Conservation (phyloP, 2,888 invertebrate species). For the Neuroscelio doddi region DNA sequence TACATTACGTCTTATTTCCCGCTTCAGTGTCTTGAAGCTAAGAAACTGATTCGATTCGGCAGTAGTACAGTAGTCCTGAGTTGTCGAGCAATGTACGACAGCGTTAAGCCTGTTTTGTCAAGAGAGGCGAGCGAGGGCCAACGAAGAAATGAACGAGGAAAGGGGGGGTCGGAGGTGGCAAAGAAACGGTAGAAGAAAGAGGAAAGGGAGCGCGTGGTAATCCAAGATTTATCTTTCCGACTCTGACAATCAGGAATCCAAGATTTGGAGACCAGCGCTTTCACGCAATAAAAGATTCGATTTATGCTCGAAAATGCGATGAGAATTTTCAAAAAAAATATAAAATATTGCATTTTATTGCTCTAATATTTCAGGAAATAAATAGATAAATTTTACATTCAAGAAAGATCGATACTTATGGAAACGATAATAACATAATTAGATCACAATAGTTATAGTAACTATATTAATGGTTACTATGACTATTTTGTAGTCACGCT, state of each 20-base stretch:
- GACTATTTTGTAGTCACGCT: no score
- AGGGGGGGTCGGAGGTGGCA: constrained; percentile 33
- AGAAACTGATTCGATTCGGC: constrained; percentile 31
- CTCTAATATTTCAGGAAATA: no score
- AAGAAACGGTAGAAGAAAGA: constrained; percentile 38
- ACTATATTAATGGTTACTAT: no score
- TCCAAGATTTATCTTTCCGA: constrained; percentile 69
- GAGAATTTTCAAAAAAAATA: no score
- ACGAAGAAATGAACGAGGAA: constrained; percentile 30
- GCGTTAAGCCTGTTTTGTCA: constrained; percentile 59
- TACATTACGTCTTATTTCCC: not conserved
- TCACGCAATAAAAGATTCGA: not conserved
- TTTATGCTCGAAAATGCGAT: not conserved
- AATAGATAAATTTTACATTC: no score
- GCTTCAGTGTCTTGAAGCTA: constrained; percentile 3
- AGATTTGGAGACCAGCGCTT: constrained; percentile 16
- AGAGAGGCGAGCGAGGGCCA: constrained; percentile 27
- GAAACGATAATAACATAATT: no score
- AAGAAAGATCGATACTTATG: no score
- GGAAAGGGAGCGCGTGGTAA: constrained; percentile 59
- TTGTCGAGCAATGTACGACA: constrained; percentile 58
- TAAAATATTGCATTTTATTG: no score
- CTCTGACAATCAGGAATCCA: constrained; percentile 54
- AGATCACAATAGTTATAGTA: no score
- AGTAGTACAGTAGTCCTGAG: constrained; percentile 50